A percentile compares a stretch with the other conserved stretches of the same genome.
Evolutionary conservation across 2,113 vertebrate genomes (phyloP).

Genomic region (Hyla sarda): DNA sequence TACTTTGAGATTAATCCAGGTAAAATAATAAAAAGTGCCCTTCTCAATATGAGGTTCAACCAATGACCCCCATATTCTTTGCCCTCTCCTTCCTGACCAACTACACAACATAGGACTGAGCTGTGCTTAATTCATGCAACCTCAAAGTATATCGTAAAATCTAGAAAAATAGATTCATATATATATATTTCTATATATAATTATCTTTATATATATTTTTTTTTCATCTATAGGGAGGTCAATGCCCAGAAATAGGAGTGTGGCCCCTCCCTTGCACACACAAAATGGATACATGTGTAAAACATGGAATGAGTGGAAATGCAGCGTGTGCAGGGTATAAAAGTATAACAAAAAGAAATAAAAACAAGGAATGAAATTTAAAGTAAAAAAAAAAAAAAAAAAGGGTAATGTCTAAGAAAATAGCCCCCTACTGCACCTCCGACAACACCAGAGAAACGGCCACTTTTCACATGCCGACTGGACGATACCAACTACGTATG

Average conservation of each 20-base stretch:
- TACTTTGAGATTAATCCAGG: conserved; percentile 16
- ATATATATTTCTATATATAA: conserved; percentile 54
- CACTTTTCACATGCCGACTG: not conserved
- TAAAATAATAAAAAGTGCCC: conserved; percentile 34
- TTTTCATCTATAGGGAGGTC: conserved; percentile 48
- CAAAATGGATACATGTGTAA: conserved; percentile 49
- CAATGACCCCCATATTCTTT: not conserved
- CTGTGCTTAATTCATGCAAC: conserved; percentile 58
- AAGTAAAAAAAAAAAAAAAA: not conserved
- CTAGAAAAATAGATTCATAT: conserved; percentile 59
- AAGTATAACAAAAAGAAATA: not conserved
- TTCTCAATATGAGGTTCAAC: conserved; percentile 26
- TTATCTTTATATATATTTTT: conserved; percentile 40
- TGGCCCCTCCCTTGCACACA: conserved; percentile 55
- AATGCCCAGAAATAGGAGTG: conserved; percentile 60
- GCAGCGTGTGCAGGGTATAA: conserved; percentile 3
- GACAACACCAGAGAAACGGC: not conserved
- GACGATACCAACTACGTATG: not conserved
- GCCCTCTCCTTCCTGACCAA: conserved; percentile 9
- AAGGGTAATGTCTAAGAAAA: not conserved
- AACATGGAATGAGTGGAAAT: conserved; percentile 55
- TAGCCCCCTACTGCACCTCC: not conserved
- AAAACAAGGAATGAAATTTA: conserved; percentile 31
- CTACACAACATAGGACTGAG: conserved; percentile 37
- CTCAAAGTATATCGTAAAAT: conserved; percentile 56